phyloP scores from a whole-genome alignment of 92 coral and sea anemone genomes.

The Nematostella vectensis region DNA sequence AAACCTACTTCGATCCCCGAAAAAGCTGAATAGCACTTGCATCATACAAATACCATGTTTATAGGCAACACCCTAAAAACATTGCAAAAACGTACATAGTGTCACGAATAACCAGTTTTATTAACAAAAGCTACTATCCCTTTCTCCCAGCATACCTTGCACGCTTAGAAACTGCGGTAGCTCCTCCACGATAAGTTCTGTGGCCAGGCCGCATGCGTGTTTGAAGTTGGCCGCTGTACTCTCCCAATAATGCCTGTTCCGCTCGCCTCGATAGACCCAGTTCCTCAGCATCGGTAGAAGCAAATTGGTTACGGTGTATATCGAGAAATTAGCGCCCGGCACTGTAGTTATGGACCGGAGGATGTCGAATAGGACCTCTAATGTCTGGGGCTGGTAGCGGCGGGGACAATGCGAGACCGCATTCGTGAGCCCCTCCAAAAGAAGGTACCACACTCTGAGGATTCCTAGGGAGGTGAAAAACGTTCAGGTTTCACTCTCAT shows the following conservation, averaged over 20 bases:
- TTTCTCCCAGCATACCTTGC: no score
- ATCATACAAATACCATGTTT: no score
- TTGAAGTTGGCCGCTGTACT: constrained; percentile 97
- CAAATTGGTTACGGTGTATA: constrained; percentile 76
- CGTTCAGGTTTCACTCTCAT: no score
- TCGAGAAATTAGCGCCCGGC: constrained; percentile 97
- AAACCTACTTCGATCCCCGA: no score
- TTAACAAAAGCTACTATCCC: no score
- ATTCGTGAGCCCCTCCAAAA: constrained; percentile 92
- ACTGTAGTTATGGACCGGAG: constrained; percentile 79
- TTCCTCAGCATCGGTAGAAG: constrained; percentile 89
- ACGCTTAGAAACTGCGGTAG: constrained; percentile 84
- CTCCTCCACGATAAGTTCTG: constrained; percentile 89
- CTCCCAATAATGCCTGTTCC: constrained; percentile 89
- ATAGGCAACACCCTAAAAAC: no score
- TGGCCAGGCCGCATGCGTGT: constrained; percentile 98
- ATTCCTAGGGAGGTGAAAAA: constrained; percentile 69
- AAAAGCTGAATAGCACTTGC: no score
- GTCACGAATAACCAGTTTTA: no score
- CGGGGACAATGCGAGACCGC: constrained; percentile 96
- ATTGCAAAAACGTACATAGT: no score
- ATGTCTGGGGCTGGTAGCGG: constrained; percentile 92
- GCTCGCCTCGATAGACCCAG: constrained; percentile 93
- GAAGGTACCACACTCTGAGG: constrained; percentile 94
- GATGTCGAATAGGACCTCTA: constrained; percentile 90